Evolutionary conservation across 1,140 invertebrate species (phyloP).

Genomic region (Parapsyche elsis): DNA sequence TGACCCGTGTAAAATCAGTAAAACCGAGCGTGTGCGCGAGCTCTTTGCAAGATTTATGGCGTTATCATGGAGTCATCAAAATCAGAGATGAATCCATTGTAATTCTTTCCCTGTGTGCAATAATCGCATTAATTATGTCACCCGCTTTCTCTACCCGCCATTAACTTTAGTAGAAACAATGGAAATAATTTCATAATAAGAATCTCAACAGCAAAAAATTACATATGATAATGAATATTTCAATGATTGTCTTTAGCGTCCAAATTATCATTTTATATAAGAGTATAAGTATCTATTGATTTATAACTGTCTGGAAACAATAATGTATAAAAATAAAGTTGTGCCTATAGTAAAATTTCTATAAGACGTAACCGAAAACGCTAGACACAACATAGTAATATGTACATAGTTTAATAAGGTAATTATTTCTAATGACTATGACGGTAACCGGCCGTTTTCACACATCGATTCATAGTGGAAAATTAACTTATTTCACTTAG

Average conservation of each 20-base stretch:
- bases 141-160: slow-evolving; percentile 1
- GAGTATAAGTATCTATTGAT: too few species aligned
- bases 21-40: background rate
- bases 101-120: background rate
- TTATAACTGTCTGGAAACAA: too few species aligned
- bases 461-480: background rate
- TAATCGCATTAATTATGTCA: slow-evolving; percentile 30
- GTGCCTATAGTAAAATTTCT: too few species aligned
- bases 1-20: background rate
- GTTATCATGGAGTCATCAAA: slow-evolving; percentile 5
- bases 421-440: too few species aligned
- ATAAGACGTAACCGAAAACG: too few species aligned
- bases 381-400: too few species aligned
- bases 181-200: background rate
- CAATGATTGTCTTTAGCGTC: background rate
- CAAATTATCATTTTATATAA: too few species aligned
- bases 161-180: background rate
- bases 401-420: too few species aligned
- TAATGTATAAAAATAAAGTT: too few species aligned
- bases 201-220: background rate
- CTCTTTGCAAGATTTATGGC: background rate
- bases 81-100: slow-evolving; percentile 8
- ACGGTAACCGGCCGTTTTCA: too few species aligned
- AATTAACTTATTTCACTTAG: background rate
- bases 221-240: background rate